phyloP scores from a whole-genome alignment of 1,140 invertebrate genomes.

The Polypedilum vanderplanki region DNA sequence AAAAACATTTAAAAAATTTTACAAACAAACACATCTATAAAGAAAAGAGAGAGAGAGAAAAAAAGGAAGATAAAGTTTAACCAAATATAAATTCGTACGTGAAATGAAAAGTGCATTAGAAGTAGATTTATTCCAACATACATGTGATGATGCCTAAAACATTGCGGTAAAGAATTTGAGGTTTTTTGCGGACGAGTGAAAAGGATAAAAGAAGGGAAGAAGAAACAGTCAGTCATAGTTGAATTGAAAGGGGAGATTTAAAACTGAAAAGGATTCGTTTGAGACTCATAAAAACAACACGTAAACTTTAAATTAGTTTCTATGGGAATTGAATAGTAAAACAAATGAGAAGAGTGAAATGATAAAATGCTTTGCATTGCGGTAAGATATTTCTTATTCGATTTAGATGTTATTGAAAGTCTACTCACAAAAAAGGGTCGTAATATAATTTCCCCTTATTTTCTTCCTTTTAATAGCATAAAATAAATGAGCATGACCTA shows the following conservation, averaged over 20 bases:
- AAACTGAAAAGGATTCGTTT: neutral
- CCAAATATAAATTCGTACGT: neutral
- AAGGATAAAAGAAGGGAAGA: neutral
- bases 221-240: neutral
- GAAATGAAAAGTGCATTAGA: slow-evolving; percentile 24
- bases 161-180: slow-evolving; percentile 11
- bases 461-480: neutral
- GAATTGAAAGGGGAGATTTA: neutral
- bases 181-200: neutral
- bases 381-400: slow-evolving; percentile 4
- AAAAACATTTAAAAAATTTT: no score
- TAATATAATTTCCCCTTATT: no score
- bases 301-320: slow-evolving; percentile 19
- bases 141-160: neutral
- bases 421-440: neutral
- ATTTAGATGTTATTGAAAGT: neutral
- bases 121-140: neutral
- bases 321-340: neutral
- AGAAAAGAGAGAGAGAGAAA: neutral
- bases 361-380: slow-evolving; percentile 4
- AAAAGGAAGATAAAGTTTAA: neutral
- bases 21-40: neutral
- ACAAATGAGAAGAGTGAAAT: neutral
- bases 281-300: slow-evolving; percentile 12
- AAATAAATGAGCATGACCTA: slow-evolving; percentile 18